phyloP scores from a whole-genome alignment of 2,888 invertebrate species.

The Melanotus villosus region DNA sequence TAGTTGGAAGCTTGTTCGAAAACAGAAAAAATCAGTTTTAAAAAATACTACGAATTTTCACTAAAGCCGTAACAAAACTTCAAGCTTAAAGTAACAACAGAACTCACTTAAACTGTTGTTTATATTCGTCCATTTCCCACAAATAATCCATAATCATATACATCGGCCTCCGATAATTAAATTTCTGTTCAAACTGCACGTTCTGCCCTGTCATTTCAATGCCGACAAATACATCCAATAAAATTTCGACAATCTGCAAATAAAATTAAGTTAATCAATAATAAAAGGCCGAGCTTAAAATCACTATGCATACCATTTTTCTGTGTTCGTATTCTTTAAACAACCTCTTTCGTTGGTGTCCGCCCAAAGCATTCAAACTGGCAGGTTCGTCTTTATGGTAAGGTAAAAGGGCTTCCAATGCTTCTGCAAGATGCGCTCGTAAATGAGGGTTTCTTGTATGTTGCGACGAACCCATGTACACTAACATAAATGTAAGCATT shows the following conservation, averaged over 20 bases:
- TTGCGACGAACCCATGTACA: conserved; percentile 88
- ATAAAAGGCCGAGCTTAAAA: not conserved
- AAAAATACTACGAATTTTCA: too few relatives aligned
- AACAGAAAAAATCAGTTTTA: too few relatives aligned
- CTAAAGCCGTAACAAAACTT: too few relatives aligned
- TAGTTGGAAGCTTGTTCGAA: too few relatives aligned
- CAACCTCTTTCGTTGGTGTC: conserved; percentile 79
- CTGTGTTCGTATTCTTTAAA: conserved; percentile 85
- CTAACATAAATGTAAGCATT: conserved; percentile 83
- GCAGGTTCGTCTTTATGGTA: conserved; percentile 73
- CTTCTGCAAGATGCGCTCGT: conserved; percentile 91
- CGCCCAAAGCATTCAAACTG: conserved; percentile 66
- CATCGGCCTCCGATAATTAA: conserved; percentile 96
- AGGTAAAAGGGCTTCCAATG: conserved; percentile 89
- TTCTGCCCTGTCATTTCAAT: conserved; percentile 98
- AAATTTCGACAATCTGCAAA: conserved; percentile 81
- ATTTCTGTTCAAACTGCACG: conserved; percentile 97
- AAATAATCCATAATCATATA: conserved; percentile 93
- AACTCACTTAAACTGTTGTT: conserved; percentile 82
- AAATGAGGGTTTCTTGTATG: conserved; percentile 91
- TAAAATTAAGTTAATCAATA: not conserved
- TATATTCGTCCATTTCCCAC: conserved; percentile 87
- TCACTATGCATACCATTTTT: conserved; percentile 72
- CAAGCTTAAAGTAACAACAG: too few relatives aligned
- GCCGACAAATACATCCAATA: conserved; percentile 94